These are phyloP conservation scores for Ariopsis seemanni DNA, from an alignment of 2,113 vertebrate species.

Conservation along the genomic window DNA sequence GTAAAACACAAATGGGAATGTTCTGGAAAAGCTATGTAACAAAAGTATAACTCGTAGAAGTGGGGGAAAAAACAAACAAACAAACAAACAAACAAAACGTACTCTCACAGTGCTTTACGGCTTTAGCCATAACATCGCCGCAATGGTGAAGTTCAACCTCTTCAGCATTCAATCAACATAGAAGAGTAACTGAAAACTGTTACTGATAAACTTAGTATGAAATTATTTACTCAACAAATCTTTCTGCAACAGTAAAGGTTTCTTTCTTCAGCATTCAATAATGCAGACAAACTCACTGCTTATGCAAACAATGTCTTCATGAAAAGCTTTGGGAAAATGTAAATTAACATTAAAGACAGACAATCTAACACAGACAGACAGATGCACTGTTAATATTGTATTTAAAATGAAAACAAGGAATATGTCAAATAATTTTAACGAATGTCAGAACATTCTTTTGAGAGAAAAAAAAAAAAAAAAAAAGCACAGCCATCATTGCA, in stretches of 20 bases:
- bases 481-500: not conserved
- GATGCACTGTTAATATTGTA: conserved; percentile 14
- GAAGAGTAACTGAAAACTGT: not conserved
- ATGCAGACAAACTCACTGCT: not conserved
- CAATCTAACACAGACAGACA: conserved; percentile 10
- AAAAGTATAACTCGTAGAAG: conserved; percentile 29
- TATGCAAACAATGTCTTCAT: not conserved
- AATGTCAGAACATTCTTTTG: not conserved
- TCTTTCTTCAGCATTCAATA: not conserved
- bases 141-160: not conserved
- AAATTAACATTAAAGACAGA: conserved; percentile 12
- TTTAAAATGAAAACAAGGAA: not conserved
- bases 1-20: conserved; percentile 50
- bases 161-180: conserved; percentile 20
- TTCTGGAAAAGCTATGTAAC: conserved; percentile 32
- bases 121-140: conserved; percentile 9
- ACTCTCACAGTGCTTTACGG: conserved; percentile 50
- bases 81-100: conserved; percentile 20
- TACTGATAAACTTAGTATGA: conserved; percentile 1
- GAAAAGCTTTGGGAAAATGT: conserved; percentile 2
- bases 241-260: not conserved
- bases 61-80: not conserved
- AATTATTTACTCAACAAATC: conserved; percentile 3
- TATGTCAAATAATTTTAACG: not conserved
- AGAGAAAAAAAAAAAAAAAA: not conserved